A percentile compares a stretch with the other conserved stretches of the same genome.
Conservation (phyloP, 2,113 vertebrate species). For the Tamias sibiricus region DNA sequence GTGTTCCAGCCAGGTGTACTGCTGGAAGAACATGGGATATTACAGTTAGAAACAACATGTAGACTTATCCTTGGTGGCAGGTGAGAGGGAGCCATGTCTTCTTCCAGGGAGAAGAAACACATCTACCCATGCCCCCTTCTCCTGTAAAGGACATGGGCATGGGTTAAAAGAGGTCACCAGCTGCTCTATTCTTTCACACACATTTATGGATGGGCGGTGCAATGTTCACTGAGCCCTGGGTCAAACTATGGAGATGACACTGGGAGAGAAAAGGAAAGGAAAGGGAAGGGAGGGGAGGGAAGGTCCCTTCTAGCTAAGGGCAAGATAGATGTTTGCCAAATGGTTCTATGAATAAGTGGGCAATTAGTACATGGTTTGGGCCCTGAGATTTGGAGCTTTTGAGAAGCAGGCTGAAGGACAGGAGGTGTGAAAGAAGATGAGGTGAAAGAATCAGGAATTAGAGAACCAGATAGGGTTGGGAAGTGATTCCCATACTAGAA, state of each 20-base stretch:
- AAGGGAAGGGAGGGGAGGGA: neutral
- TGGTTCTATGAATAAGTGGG: neutral
- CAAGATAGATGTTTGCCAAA: neutral
- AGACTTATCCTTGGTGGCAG: neutral
- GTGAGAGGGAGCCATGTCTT: neutral
- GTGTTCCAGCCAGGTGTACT: neutral
- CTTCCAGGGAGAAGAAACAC: neutral
- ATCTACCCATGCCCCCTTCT: neutral
- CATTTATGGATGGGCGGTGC: neutral
- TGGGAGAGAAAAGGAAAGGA: neutral
- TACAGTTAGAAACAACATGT: neutral
- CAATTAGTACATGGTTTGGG: neutral
- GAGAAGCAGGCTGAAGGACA: neutral
- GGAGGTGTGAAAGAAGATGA: neutral
- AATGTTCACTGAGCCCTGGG: neutral
- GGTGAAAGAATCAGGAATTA: neutral
- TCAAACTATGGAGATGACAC: neutral
- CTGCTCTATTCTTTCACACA: neutral
- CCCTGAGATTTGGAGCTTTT: neutral
- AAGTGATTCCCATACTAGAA: neutral
- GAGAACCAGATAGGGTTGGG: neutral
- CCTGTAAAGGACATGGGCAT: neutral
- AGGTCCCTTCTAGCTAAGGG: neutral
- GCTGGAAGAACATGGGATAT: neutral
- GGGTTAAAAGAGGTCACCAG: neutral